Base-by-base conservation (phyloP, 2,797 vertebrate genomes). In the Syndactyla subalaris region DNA sequence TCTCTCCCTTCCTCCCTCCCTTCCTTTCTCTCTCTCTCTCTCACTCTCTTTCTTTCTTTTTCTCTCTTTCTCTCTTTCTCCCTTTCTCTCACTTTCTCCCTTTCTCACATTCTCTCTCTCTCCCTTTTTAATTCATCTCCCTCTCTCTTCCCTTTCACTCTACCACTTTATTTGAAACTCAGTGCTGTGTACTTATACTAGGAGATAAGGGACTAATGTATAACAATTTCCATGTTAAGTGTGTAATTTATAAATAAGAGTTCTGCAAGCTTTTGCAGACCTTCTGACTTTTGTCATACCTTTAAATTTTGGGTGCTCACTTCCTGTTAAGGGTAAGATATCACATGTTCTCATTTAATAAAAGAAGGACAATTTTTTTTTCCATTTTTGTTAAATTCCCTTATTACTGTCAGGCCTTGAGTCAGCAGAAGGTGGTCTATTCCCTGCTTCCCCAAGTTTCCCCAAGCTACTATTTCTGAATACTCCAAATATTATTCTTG, bases 301-400 rank as follows among this genome's bases (percentile, higher is more conserved):
- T 67, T 59, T 67, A 21, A 73, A 52, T 52, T 21, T 34, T 59
- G 12, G 14, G 13, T 39, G 21, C 9, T 88, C 30, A 46, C 18
- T 52, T 81, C 30, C 13, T 30, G 17, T 34, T 39, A 59, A 46
- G 39, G 2, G 12, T 59, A 14, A 34, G 14, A 61, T 32, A 26
- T 7, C 16, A 30, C 1, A 0, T 51, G 6, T 52, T 21, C 4
- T 34, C 12, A 49, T 63, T 58, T 55, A 74, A 73, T 43, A 8
- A 29, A 54, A 73, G 58, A 55, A n/a, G 1, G 3, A 9, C 3
- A 18, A 1, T 2, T 46, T 16, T 46, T 17, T 38, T 6, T 13
- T 13, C 13, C 24, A 4, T 2, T 70, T 74, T 49, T 54, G 2
- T 19, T 59, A 30, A 80, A 74, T 73, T 39, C 3, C 6, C 2